phyloP scores from a whole-genome alignment of 2,113 vertebrate species.

The Willisornis vidua region DNA sequence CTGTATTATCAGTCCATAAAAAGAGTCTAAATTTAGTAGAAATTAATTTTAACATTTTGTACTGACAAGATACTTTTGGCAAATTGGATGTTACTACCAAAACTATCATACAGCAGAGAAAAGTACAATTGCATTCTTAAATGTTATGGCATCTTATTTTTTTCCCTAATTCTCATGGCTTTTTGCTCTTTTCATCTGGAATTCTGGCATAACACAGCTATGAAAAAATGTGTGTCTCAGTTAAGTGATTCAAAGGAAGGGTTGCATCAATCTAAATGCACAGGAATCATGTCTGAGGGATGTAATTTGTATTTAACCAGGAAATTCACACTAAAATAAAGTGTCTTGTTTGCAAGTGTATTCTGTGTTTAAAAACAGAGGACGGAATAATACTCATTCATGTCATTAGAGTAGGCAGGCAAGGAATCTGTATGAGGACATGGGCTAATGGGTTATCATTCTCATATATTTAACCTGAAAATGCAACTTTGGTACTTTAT shows the following conservation, averaged over 20 bases:
- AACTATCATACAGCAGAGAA: background rate
- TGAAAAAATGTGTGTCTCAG: constrained; percentile 16
- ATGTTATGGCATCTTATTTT: constrained; percentile 3
- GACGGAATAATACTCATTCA: background rate
- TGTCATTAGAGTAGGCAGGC: background rate
- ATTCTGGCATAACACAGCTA: background rate
- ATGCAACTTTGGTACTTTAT: background rate
- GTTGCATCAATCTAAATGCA: background rate
- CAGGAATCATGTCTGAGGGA: background rate
- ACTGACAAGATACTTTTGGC: background rate
- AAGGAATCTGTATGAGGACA: background rate
- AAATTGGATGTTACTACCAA: background rate
- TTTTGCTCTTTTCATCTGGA: constrained; percentile 18
- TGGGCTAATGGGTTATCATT: constrained; percentile 26
- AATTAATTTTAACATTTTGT: background rate
- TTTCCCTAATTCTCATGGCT: constrained; percentile 32
- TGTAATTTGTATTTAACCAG: constrained; percentile 5
- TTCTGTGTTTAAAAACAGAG: constrained; percentile 22
- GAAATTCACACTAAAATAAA: constrained; percentile 44
- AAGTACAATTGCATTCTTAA: constrained; percentile 9
- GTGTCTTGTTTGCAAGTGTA: background rate
- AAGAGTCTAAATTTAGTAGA: background rate
- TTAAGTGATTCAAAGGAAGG: background rate
- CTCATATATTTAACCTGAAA: constrained; percentile 26
- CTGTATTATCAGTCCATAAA: background rate